phyloP scores from a whole-genome alignment of 1,140 invertebrate species.

The Hycleus cichorii region DNA sequence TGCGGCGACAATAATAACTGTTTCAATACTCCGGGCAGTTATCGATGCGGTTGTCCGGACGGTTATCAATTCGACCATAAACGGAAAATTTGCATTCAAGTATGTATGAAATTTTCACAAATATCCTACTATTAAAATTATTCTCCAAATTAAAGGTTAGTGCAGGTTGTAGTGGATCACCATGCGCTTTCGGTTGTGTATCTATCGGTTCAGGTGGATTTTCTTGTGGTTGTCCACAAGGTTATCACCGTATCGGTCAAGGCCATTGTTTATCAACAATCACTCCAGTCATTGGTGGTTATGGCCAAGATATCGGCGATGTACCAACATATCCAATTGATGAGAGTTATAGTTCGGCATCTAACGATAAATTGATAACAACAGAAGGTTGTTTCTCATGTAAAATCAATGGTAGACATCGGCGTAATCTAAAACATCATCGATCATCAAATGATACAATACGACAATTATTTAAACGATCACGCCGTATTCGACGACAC shows the following conservation, averaged over 20 bases:
- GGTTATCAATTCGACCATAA: slow-evolving; percentile 63
- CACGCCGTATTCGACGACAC: slow-evolving; percentile 21
- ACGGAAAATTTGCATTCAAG: slow-evolving; percentile 62
- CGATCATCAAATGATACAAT: slow-evolving; percentile 23
- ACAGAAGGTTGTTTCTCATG: slow-evolving; percentile 88
- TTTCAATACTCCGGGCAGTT: slow-evolving; percentile 69
- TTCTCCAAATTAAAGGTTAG: slow-evolving; percentile 47
- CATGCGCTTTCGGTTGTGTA: slow-evolving; percentile 73
- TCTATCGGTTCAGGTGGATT: slow-evolving; percentile 54
- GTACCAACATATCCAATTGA: slow-evolving; percentile 59
- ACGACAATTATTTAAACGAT: slow-evolving; percentile 26
- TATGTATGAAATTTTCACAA: slow-evolving; percentile 31
- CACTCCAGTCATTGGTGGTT: slow-evolving; percentile 49
- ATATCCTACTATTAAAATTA: background rate
- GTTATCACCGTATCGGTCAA: slow-evolving; percentile 57
- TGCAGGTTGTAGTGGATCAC: slow-evolving; percentile 59
- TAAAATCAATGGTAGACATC: slow-evolving; percentile 56
- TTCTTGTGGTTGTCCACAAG: slow-evolving; percentile 71
- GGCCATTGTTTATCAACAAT: slow-evolving; percentile 78
- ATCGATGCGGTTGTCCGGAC: slow-evolving; percentile 72
- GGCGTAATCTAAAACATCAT: slow-evolving; percentile 35
- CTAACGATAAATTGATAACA: slow-evolving; percentile 66
- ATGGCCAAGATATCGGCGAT: slow-evolving; percentile 56
- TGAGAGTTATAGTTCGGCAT: slow-evolving; percentile 34
- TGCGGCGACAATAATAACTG: slow-evolving; percentile 51